These are phyloP conservation scores for Hyposoter dolosus DNA, from an alignment of 2,888 invertebrate genomes.

Conservation along the genomic window DNA sequence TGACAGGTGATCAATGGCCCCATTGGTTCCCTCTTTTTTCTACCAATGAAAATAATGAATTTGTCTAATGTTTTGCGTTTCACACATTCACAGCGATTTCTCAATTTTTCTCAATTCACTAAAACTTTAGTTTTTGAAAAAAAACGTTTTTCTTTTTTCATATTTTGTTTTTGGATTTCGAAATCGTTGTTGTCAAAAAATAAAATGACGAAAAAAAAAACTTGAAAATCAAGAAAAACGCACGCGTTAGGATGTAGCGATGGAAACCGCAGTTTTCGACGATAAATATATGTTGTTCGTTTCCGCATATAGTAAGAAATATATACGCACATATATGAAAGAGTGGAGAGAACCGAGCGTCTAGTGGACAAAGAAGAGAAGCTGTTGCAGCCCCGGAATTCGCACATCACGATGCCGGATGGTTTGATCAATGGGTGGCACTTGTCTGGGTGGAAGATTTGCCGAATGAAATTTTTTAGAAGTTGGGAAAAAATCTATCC, in stretches of 20 bases:
- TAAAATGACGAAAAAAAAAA: too few relatives aligned
- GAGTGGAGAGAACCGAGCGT: constrained; percentile 48
- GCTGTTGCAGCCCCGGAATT: constrained; percentile 51
- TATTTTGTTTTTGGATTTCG: neutral
- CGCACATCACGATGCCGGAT: constrained; percentile 63
- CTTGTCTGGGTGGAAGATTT: constrained; percentile 68
- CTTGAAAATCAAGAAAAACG: too few relatives aligned
- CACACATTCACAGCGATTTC: too few relatives aligned
- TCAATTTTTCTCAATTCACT: neutral
- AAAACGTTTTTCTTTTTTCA: too few relatives aligned
- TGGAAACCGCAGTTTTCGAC: constrained; percentile 13
- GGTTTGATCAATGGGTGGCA: constrained; percentile 70
- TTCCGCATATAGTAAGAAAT: constrained; percentile 18
- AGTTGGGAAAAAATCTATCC: constrained; percentile 41
- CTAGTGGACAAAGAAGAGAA: constrained; percentile 27
- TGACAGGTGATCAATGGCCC: constrained; percentile 31
- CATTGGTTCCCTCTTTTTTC: neutral
- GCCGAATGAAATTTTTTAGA: constrained; percentile 65
- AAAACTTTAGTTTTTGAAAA: too few relatives aligned
- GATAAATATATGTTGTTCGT: constrained; percentile 7
- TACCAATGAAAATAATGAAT: neutral
- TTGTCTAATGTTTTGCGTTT: neutral
- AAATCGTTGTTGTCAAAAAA: too few relatives aligned
- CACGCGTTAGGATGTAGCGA: neutral
- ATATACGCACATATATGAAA: constrained; percentile 42